A percentile compares a stretch with the other conserved stretches of the same genome.
These are phyloP conservation scores for Spilarctia lutea DNA, from an alignment of 2,888 invertebrate genomes.

Conservation along the genomic window DNA sequence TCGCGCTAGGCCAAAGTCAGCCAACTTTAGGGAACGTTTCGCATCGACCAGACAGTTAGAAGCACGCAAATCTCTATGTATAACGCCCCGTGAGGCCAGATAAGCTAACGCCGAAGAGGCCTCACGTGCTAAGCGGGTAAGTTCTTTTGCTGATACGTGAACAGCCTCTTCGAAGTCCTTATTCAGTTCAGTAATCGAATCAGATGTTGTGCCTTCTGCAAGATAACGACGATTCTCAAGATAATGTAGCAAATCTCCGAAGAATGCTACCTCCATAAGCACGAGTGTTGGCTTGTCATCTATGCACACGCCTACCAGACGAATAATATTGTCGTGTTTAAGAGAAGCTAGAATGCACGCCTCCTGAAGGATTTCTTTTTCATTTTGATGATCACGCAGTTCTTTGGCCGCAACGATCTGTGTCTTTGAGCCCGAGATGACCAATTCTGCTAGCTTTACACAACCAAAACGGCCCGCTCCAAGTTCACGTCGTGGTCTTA, in stretches of 20 bases:
- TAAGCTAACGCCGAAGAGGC: slow-evolving; percentile 60
- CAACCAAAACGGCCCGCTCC: slow-evolving; percentile 70
- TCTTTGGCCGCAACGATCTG: slow-evolving; percentile 94
- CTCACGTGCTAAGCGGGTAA: slow-evolving; percentile 66
- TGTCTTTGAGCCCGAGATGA: slow-evolving; percentile 47
- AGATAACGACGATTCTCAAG: slow-evolving; percentile 90
- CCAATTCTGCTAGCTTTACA: slow-evolving; percentile 64
- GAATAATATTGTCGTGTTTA: slow-evolving; percentile 94
- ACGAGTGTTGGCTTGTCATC: slow-evolving; percentile 93
- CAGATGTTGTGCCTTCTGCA: slow-evolving; percentile 80
- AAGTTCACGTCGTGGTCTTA: slow-evolving; percentile 60
- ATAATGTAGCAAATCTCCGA: slow-evolving; percentile 95
- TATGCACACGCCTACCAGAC: slow-evolving; percentile 92
- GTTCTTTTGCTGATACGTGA: slow-evolving; percentile 61
- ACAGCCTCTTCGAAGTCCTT: slow-evolving; percentile 74
- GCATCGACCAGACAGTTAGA: slow-evolving; percentile 93
- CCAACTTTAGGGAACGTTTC: slow-evolving; percentile 90
- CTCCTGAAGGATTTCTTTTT: slow-evolving; percentile 90
- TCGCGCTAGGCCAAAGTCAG: slow-evolving; percentile 96
- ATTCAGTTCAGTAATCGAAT: slow-evolving; percentile 42
- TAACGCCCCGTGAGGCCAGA: slow-evolving; percentile 66
- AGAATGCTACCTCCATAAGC: slow-evolving; percentile 96
- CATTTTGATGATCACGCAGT: slow-evolving; percentile 92
- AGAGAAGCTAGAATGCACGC: slow-evolving; percentile 96
- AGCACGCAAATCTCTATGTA: slow-evolving; percentile 90